phyloP scores from a whole-genome alignment of 1,140 invertebrate species.

The Acromyrmex charruanus region DNA sequence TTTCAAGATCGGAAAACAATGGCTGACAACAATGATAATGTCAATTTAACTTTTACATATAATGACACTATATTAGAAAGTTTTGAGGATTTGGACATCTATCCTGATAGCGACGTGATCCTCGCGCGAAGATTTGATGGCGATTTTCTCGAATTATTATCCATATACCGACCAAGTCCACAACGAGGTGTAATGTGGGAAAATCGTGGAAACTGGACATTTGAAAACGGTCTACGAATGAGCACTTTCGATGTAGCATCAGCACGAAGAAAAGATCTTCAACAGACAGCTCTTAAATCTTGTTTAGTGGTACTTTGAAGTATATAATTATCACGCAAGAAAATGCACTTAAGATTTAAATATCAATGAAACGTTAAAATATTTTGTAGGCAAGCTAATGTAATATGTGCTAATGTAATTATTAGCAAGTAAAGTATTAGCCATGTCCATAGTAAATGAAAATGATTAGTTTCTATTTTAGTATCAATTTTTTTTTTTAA shows the following conservation, averaged over 20 bases:
- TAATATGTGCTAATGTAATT: background rate
- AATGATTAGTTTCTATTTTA: background rate
- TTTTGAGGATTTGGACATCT: conserved; percentile 66
- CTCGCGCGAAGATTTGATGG: too few relatives aligned
- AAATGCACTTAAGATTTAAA: background rate
- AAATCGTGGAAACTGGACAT: conserved; percentile 77
- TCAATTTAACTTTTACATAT: background rate
- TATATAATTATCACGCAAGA: background rate
- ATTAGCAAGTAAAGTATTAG: background rate
- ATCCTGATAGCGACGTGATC: conserved; percentile 54
- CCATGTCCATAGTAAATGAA: background rate
- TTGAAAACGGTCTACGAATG: conserved; percentile 60
- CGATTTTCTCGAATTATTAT: too few relatives aligned
- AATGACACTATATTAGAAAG: conserved; percentile 11
- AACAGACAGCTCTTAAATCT: conserved; percentile 73
- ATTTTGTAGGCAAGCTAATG: background rate
- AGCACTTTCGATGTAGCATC: conserved; percentile 61
- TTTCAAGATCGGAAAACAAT: conserved; percentile 64
- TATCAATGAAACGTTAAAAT: background rate
- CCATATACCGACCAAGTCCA: too few relatives aligned
- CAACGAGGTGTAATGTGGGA: conserved; percentile 64
- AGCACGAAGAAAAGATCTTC: conserved; percentile 74
- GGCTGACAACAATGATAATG: conserved; percentile 35
- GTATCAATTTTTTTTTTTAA: background rate
- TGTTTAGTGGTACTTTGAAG: conserved; percentile 77